Conservation (phyloP, 1,140 invertebrate genomes). For the Nasonia longicornis region DNA sequence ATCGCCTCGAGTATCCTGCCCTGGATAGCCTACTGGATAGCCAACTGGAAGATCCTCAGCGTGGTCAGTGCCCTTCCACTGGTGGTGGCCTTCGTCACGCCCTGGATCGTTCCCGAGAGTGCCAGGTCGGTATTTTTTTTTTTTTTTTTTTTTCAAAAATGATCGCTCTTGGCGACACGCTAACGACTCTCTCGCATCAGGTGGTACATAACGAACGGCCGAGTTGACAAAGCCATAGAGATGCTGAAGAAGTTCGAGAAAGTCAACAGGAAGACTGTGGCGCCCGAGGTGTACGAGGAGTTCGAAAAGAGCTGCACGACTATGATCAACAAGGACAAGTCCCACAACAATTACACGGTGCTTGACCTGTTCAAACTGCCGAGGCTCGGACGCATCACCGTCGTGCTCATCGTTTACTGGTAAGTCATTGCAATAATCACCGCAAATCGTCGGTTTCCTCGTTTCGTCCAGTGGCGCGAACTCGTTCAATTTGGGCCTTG, state of each 20-base stretch:
- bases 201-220: conserved; percentile 85
- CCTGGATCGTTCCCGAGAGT: conserved; percentile 85
- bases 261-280: conserved; percentile 80
- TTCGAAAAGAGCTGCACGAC: conserved; percentile 77
- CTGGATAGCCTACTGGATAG: conserved; percentile 83
- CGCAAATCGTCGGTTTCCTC: too few species aligned
- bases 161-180: neutral
- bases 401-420: conserved; percentile 84
- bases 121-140: conserved; percentile 71
- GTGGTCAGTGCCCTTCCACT: conserved; percentile 82
- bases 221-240: conserved; percentile 80
- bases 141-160: conserved; percentile 4
- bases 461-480: too few species aligned
- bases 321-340: conserved; percentile 75
- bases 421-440: conserved; percentile 51
- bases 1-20: conserved; percentile 82
- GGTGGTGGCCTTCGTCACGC: conserved; percentile 76
- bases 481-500: too few species aligned
- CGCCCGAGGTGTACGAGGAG: conserved; percentile 78
- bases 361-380: conserved; percentile 83
- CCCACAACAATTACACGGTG: conserved; percentile 79
- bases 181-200: conserved; percentile 44
- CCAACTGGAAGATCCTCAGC: conserved; percentile 82
- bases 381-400: conserved; percentile 77
- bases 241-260: conserved; percentile 85